Evolutionary conservation across 2,888 invertebrate genomes (phyloP), one percentile per base, ranked within the genome.

Genomic region (Bugulina stolonifera): DNA sequence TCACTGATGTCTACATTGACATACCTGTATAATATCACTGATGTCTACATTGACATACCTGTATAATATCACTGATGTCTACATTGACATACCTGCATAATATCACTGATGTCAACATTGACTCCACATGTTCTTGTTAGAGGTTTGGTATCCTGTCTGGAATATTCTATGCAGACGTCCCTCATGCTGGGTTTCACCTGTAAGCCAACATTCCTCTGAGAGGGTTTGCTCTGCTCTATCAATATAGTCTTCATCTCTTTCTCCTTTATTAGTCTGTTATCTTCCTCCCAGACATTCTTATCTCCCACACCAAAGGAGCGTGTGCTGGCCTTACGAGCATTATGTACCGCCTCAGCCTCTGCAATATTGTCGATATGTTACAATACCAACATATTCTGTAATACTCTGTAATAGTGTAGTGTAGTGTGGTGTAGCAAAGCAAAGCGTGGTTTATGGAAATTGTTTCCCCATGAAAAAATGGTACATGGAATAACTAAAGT

Each of bases 221-320:
- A 77, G 3, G 76, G 74, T 52, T 76, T 70, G 35, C 74, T 76
- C 34, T 73, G 74, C 35, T 78, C 77, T 69, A 83, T 81, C 73
- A 82, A 81, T 52, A 83, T 81, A 35, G 83, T 83, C 69, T 82
- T 78, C 35, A 82, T 72, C 75, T 83, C 83, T 74, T 82, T 83
- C 74, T 83, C 82, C 74, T 83, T 83, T 72, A 83, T 80, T 71
- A 81, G 81, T 29, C 81, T 74, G 29, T 76, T 77, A 35, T 70
- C 70, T 25, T 70, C 70, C 5, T 43, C 81, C 35, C 82, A 80
- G 0, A 86, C 80, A 64, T 85, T 85, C 70, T 86, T 86, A n/a
- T 87, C 87, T 52, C 90, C 89, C 23, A 89, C 87, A 5, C 87
- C 89, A 55, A 90, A 84, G 69, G 87, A 88, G 71, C 87, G 25